Conservation (phyloP, 2,797 vertebrate species). For the Peromyscus nudipes region DNA sequence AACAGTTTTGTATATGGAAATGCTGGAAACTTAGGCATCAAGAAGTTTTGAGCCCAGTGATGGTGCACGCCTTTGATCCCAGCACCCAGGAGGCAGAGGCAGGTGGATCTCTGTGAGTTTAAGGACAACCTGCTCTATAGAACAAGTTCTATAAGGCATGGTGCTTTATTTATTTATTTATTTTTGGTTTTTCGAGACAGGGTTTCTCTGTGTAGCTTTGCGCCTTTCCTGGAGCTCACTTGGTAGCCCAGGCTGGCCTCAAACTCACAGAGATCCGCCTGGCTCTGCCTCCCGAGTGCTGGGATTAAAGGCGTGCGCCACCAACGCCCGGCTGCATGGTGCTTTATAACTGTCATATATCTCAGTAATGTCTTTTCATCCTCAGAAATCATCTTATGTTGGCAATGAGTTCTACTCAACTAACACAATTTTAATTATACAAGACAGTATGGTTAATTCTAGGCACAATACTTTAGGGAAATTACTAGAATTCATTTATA, state of each 20-base stretch:
- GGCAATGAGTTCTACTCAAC: not conserved
- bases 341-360: not conserved
- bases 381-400: not conserved
- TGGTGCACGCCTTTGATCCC: not conserved
- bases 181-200: too few relatives aligned
- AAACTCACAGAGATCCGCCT: too few relatives aligned
- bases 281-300: too few relatives aligned
- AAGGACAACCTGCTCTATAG: not conserved
- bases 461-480: not conserved
- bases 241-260: too few relatives aligned
- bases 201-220: too few relatives aligned
- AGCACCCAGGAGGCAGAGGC: not conserved
- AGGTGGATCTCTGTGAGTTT: not conserved
- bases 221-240: too few relatives aligned
- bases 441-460: not conserved
- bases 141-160: not conserved
- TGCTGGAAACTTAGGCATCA: slow-evolving; percentile 18
- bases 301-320: too few relatives aligned
- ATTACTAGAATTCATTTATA: not conserved
- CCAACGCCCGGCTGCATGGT: too few relatives aligned
- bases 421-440: not conserved
- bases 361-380: not conserved
- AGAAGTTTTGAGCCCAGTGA: not conserved
- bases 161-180: too few relatives aligned
- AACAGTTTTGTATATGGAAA: slow-evolving; percentile 16